These are phyloP conservation scores for Nycteola revayana DNA, from an alignment of 2,888 invertebrate genomes.

Conservation along the genomic window DNA sequence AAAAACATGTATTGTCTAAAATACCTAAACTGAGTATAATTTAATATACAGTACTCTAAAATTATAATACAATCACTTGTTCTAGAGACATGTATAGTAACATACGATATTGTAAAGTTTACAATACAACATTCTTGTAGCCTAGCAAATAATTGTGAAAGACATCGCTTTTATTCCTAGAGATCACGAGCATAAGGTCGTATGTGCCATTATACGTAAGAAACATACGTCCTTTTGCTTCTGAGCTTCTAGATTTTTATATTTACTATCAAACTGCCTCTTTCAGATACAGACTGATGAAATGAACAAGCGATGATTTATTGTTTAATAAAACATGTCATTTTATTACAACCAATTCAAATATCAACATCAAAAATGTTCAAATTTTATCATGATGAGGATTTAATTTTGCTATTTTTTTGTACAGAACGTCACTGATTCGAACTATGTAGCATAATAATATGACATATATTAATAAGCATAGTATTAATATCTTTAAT, in stretches of 20 bases:
- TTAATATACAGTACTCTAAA: conserved; percentile 1
- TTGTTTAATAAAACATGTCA: not conserved
- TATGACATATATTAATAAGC: no score
- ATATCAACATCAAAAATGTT: no score
- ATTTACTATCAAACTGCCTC: conserved; percentile 23
- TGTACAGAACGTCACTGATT: no score
- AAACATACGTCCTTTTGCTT: no score
- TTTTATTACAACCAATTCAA: no score
- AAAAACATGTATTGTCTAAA: conserved; percentile 3
- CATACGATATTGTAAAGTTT: conserved; percentile 4
- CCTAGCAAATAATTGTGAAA: conserved; percentile 24
- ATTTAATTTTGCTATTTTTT: no score
- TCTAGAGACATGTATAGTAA: conserved; percentile 3
- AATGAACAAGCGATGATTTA: conserved; percentile 12
- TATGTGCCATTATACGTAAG: no score
- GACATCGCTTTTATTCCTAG: conserved; percentile 32
- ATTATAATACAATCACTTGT: not conserved
- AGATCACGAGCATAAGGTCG: no score
- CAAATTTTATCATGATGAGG: no score
- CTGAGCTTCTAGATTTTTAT: no score
- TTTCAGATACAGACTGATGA: conserved; percentile 15
- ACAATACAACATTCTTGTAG: conserved; percentile 9
- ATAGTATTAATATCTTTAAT: no score
- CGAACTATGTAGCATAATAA: no score
- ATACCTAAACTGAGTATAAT: not conserved